phyloP scores from a whole-genome alignment of 2,797 vertebrate species.

The Lindbergichthys nudifrons region DNA sequence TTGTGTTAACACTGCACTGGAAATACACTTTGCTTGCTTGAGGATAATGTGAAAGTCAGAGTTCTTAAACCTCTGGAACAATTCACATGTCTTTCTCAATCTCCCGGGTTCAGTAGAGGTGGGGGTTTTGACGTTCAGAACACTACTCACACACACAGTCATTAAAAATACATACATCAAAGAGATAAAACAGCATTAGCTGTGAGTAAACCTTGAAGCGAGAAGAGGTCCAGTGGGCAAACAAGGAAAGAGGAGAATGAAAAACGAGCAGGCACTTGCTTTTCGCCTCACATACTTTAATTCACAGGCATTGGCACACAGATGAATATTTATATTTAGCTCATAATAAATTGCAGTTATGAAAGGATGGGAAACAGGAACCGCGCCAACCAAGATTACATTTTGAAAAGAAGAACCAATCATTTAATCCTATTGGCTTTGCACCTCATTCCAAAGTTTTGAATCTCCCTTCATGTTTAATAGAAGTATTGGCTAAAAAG shows the following conservation, averaged over 20 bases:
- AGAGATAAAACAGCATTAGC: conserved; percentile 35
- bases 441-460: conserved; percentile 16
- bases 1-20: conserved; percentile 13
- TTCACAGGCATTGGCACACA: not conserved
- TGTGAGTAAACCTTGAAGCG: conserved; percentile 15
- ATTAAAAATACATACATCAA: conserved; percentile 57
- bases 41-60: conserved; percentile 14
- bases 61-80: conserved; percentile 29
- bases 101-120: conserved; percentile 4
- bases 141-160: conserved; percentile 7
- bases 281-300: not conserved
- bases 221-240: not conserved
- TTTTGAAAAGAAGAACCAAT: conserved; percentile 12
- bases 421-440: not conserved
- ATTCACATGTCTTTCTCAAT: not conserved
- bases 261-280: conserved; percentile 5
- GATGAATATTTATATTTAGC: conserved; percentile 16
- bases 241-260: conserved; percentile 2
- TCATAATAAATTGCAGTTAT: conserved; percentile 10
- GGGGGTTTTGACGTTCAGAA: conserved; percentile 17
- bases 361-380: conserved; percentile 31
- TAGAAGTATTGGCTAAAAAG: conserved; percentile 9
- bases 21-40: conserved; percentile 5
- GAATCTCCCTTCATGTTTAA: conserved; percentile 33
- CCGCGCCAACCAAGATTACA: not conserved